Evolutionary conservation across 2,113 vertebrate species (phyloP).

Genomic region (Poeciliopsis retropinna): DNA sequence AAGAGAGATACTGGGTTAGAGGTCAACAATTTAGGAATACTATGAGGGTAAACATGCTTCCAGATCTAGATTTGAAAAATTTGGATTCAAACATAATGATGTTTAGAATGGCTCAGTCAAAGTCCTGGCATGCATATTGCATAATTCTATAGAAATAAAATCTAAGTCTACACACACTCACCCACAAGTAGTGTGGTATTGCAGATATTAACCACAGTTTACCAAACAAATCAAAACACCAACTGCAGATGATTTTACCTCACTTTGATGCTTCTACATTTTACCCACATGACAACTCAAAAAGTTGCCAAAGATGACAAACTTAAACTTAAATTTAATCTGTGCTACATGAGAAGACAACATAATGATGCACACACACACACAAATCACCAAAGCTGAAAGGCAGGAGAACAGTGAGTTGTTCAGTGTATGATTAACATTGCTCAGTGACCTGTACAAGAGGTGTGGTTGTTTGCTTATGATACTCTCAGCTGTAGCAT

Average conservation of each 20-base stretch:
- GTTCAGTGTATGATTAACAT: slow-evolving; percentile 58
- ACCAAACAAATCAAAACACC: slow-evolving; percentile 61
- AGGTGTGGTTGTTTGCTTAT: slow-evolving; percentile 67
- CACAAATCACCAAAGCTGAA: slow-evolving; percentile 22
- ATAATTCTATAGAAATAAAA: too few relatives aligned
- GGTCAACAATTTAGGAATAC: too few relatives aligned
- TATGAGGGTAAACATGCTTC: too few relatives aligned
- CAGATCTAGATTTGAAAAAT: too few relatives aligned
- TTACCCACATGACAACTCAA: slow-evolving; percentile 7
- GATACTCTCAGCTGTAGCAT: slow-evolving; percentile 41
- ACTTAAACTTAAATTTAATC: slow-evolving; percentile 6
- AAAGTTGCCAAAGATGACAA: slow-evolving; percentile 17
- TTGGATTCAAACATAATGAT: too few relatives aligned
- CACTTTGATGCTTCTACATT: slow-evolving; percentile 44
- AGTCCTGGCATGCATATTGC: too few relatives aligned
- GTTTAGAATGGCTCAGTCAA: neutral
- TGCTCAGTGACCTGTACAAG: slow-evolving; percentile 43
- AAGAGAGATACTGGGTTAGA: too few relatives aligned
- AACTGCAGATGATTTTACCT: slow-evolving; percentile 68
- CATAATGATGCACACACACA: neutral
- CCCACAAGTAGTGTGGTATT: too few relatives aligned
- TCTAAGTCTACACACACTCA: too few relatives aligned
- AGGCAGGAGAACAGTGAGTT: slow-evolving; percentile 40
- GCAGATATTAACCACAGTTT: slow-evolving; percentile 28
- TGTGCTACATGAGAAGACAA: slow-evolving; percentile 1